Evolutionary conservation across 2,797 vertebrate genomes (phyloP), one percentile per base, ranked within the genome.

Genomic region (Semaprochilodus insignis): DNA sequence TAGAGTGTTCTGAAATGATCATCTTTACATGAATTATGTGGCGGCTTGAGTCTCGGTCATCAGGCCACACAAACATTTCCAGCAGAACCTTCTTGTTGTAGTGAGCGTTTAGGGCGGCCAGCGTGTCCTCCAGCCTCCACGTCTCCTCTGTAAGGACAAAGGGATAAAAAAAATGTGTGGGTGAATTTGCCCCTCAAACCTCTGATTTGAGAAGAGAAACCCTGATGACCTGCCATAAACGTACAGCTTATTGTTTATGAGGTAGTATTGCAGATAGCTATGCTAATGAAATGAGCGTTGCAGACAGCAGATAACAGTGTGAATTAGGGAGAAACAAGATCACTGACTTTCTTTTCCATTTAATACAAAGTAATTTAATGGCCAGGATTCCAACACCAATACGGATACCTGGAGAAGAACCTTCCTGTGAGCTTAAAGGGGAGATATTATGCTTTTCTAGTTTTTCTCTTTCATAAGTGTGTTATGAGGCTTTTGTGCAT

Each of bases 61-160:
- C 98, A 0, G 96, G 97, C 97, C 98, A 99, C 82, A 99, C 94
- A 17, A 97, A 97, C 94, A 98, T 95, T 84, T 99, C 97, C 13
- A 99, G 91, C 83, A 99, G 90, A 73, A 95, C 92, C 23, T 97
- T 97, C 90, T 96, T 96, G 92, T 98, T 97, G 89, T 96, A 99
- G 71, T 85, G 95, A 27, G 95, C 89, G 13, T 96, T 98, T 81
- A 99, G 92, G 51, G 91, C 86, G 1, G 97, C 95, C 69, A 99
- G 92, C 0, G 94, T 96, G 90, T 95, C 94, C 88, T 99, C 98
- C 25, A 99, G 93, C 86, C 94, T 95, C 98, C 97, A 99, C 0
- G 63, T 66, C 62, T 93, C 91, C 79, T 95, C 98, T 99, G 91
- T 66, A 81, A 85, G 25, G 54, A 85, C 44, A 89, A 14, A 34